Evolutionary conservation across 2,888 invertebrate species (phyloP).

Genomic region (Pteria penguin): DNA sequence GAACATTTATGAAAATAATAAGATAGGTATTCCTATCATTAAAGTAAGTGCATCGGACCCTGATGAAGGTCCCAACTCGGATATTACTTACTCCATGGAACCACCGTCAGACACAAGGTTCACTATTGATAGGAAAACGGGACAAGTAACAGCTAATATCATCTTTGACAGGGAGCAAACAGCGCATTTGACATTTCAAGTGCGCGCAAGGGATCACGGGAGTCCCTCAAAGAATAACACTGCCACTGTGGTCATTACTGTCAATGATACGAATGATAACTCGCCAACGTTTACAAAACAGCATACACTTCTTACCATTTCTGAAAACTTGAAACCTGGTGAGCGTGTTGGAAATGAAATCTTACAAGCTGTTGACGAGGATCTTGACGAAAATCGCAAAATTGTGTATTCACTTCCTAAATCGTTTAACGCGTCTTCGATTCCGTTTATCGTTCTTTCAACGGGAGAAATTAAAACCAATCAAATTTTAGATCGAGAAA

Average conservation of each 20-base stretch:
- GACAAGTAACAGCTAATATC: conserved; percentile 28
- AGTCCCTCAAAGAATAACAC: conserved; percentile 26
- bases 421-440: not conserved
- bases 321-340: conserved; percentile 29
- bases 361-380: conserved; percentile 36
- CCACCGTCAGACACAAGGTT: conserved; percentile 26
- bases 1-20: conserved; percentile 33
- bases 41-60: conserved; percentile 34
- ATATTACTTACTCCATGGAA: conserved; percentile 35
- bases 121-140: conserved; percentile 24
- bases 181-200: conserved; percentile 33
- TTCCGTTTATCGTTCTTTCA: conserved; percentile 35
- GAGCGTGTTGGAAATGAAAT: conserved; percentile 25
- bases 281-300: conserved; percentile 38
- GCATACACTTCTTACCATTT: conserved; percentile 27
- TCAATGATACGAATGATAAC: conserved; percentile 41
- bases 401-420: conserved; percentile 24
- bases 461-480: conserved; percentile 39
- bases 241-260: conserved; percentile 38
- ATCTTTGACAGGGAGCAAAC: conserved; percentile 37
- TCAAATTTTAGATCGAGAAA: conserved; percentile 30
- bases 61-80: conserved; percentile 29
- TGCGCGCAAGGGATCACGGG: conserved; percentile 32
- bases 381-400: conserved; percentile 30
- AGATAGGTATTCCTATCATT: conserved; percentile 23